phyloP scores from a whole-genome alignment of 2,113 vertebrate species.

The Terrapene triunguis region DNA sequence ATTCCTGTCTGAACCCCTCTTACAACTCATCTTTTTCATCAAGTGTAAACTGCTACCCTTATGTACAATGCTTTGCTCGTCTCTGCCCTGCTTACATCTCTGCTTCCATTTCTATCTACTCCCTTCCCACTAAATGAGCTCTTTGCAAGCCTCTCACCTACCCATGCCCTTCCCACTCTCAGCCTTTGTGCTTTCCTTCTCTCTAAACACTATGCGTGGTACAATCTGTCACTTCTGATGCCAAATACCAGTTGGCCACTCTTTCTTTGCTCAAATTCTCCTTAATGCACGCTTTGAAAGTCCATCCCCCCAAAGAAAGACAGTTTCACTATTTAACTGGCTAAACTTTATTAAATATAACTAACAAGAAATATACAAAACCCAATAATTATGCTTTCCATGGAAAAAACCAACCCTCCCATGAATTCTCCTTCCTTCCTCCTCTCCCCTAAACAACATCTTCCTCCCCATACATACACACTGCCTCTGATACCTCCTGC shows the following conservation, averaged over 20 bases:
- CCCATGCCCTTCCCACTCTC: background rate
- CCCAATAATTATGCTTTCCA: background rate
- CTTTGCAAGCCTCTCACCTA: background rate
- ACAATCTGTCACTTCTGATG: background rate
- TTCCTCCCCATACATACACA: background rate
- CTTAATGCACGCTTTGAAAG: background rate
- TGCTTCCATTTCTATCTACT: background rate
- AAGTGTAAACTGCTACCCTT: background rate
- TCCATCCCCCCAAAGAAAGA: background rate
- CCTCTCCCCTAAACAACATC: background rate
- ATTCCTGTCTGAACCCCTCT: background rate
- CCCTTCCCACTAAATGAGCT: background rate
- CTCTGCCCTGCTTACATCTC: background rate
- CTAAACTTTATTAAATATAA: background rate
- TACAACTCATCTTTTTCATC: background rate
- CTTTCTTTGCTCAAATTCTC: background rate
- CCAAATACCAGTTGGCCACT: background rate
- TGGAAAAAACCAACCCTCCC: background rate
- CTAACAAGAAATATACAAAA: background rate
- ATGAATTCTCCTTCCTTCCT: background rate
- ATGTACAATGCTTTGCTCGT: background rate
- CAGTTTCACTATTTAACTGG: background rate
- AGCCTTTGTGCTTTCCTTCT: background rate
- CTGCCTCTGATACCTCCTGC: too few species aligned
- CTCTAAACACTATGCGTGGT: background rate